These are phyloP conservation scores for Passerculus sandwichensis DNA, from an alignment of 2,797 vertebrate genomes.

Conservation along the genomic window DNA sequence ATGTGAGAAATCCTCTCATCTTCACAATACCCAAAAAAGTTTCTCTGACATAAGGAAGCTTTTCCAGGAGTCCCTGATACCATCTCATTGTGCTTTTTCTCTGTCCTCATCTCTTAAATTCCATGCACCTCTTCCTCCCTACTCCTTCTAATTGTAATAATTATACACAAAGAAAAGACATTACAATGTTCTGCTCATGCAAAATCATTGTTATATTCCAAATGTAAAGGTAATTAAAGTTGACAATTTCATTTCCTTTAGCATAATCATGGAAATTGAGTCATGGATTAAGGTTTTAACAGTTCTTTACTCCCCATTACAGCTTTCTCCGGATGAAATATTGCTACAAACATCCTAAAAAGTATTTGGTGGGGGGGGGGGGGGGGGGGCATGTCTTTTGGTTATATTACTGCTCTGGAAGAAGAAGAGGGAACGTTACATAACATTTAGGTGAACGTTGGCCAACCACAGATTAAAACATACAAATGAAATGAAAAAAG, in stretches of 20 bases:
- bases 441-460: neutral
- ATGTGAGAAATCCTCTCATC: neutral
- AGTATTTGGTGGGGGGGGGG: no score
- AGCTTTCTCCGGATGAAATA: neutral
- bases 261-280: neutral
- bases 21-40: neutral
- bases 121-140: neutral
- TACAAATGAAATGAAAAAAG: neutral
- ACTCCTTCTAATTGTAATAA: neutral
- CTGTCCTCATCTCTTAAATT: neutral
- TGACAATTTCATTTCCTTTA: neutral
- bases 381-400: no score
- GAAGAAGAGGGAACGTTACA: neutral
- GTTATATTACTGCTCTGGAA: neutral
- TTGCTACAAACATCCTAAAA: neutral
- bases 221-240: neutral
- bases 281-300: neutral
- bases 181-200: neutral
- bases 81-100: neutral
- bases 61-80: neutral
- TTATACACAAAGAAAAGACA: neutral
- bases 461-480: neutral
- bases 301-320: neutral
- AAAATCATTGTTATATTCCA: neutral
- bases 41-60: neutral